A percentile compares a stretch with the other conserved stretches of the same genome.
Evolutionary conservation across 2,113 vertebrate species (phyloP).

Genomic region (Elanus axillaris): DNA sequence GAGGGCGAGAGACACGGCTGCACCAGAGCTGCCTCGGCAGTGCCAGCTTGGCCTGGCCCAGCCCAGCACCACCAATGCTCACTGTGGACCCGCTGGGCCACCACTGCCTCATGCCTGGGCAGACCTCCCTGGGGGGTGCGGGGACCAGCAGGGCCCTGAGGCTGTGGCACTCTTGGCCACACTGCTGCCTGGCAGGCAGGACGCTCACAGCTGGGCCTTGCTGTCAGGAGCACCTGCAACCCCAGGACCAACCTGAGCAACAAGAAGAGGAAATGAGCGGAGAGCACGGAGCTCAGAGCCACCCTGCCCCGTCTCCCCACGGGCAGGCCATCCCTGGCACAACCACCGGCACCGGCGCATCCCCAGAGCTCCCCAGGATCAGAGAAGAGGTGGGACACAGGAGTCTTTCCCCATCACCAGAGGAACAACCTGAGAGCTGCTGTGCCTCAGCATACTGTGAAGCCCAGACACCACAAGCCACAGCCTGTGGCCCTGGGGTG

Average conservation of each 20-base stretch:
- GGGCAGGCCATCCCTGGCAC: not conserved
- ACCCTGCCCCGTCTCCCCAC: accelerated
- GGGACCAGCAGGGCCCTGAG: not conserved
- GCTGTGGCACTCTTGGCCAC: not conserved
- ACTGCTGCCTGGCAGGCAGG: too few relatives aligned
- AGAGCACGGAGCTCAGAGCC: not conserved
- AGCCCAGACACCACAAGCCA: not conserved
- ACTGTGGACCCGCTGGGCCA: accelerated
- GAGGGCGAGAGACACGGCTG: accelerated
- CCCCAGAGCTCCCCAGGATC: not conserved
- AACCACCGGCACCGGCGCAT: accelerated
- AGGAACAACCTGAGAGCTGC: not conserved
- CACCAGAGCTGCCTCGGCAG: not conserved
- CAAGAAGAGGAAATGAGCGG: not conserved
- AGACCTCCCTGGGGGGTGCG: not conserved
- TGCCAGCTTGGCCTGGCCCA: too few relatives aligned
- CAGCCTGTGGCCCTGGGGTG: not conserved
- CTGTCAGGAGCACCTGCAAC: not conserved
- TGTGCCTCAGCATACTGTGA: accelerated
- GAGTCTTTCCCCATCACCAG: not conserved
- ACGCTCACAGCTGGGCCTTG: accelerated
- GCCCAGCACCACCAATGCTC: too few relatives aligned
- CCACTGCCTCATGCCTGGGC: accelerated
- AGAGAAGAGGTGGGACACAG: not conserved
- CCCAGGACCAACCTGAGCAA: not conserved